Evolutionary conservation across 2,113 vertebrate genomes (phyloP).

Genomic region (Bombycilla garrulus): DNA sequence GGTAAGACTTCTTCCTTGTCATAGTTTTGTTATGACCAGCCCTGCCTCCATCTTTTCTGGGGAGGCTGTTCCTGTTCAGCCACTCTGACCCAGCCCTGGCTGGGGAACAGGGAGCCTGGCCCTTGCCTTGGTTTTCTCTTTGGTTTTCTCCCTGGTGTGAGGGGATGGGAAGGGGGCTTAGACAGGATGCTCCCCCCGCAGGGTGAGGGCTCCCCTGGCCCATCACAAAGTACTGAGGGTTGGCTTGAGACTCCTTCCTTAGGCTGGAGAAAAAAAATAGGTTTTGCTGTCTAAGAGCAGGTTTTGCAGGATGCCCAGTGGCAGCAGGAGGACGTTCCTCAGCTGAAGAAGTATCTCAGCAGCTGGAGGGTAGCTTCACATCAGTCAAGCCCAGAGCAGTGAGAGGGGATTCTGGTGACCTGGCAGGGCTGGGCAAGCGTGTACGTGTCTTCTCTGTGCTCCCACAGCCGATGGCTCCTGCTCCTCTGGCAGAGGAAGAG

Average conservation of each 20-base stretch:
- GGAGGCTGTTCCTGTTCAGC: not conserved
- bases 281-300: not conserved
- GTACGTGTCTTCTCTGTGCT: not conserved
- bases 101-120: not conserved
- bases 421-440: accelerated
- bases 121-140: not conserved
- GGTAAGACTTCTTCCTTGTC: conserved; percentile 11
- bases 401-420: not conserved
- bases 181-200: not conserved
- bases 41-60: not conserved
- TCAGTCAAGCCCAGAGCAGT: not conserved
- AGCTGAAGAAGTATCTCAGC: not conserved
- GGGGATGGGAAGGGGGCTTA: not conserved
- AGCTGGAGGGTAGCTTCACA: not conserved
- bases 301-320: not conserved
- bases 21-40: not conserved
- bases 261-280: not conserved
- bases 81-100: not conserved
- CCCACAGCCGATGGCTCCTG: accelerated
- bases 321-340: not conserved
- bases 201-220: not conserved
- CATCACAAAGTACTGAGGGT: not conserved
- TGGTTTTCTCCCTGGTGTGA: not conserved
- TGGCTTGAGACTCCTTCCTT: not conserved
- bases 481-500: not conserved